Percentiles rank a stretch among this genome's conserved stretches.
Conservation (phyloP, 2,113 vertebrate genomes). For the Stomatorhinus ivindoensis region DNA sequence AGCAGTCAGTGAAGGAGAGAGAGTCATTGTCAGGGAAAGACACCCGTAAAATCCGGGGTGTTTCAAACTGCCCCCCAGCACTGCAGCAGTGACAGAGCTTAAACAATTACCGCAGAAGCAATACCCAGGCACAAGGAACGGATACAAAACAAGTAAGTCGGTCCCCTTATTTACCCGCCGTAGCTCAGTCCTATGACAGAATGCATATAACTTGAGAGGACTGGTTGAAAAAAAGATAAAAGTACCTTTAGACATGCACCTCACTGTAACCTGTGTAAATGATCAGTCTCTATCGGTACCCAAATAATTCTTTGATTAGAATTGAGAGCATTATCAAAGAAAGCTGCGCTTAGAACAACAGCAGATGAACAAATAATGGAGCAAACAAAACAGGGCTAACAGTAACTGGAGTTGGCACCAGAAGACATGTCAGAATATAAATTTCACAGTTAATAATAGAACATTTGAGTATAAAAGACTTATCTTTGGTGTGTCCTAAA, state of each 20-base stretch:
- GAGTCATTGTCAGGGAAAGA: neutral
- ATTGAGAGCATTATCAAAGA: neutral
- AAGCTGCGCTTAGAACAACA: neutral
- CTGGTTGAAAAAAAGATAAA: neutral
- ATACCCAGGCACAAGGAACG: neutral
- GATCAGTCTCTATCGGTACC: neutral
- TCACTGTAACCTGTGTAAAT: neutral
- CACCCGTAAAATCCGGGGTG: neutral
- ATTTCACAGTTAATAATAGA: neutral
- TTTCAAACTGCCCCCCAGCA: neutral
- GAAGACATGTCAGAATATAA: neutral
- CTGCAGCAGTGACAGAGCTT: neutral
- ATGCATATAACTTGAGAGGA: neutral
- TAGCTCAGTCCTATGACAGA: neutral
- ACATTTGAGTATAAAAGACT: neutral
- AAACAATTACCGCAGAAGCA: neutral
- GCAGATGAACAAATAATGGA: neutral
- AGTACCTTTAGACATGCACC: neutral
- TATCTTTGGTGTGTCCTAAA: neutral
- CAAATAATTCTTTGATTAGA: neutral
- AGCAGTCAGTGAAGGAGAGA: neutral
- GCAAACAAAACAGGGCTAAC: neutral
- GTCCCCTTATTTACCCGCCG: neutral
- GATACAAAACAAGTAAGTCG: neutral
- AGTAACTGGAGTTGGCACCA: neutral